Evolutionary conservation across 2,797 vertebrate genomes (phyloP), one percentile per base, ranked within the genome.

Genomic region (Siniperca undulata): DNA sequence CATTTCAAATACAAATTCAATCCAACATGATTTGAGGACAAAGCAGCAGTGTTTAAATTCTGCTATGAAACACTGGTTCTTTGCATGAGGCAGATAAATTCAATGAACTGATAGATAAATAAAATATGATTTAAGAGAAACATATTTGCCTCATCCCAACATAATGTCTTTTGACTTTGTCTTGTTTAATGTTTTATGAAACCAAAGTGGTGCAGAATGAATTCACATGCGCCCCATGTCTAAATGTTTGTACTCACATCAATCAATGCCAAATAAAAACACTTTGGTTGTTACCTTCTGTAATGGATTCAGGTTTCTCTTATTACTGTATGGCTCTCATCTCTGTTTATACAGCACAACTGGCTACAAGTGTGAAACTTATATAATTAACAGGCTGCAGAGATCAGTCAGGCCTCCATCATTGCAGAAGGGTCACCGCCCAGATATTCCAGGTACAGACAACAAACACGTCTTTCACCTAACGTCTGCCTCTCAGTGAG

Each of bases 401-500:
- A 64, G 59, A 75, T 85, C 70, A 77, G 48, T 83, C 68, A 52
- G 17, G 11, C 34, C 60, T 77, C 36, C 75, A 34, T 82, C 67
- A 42, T 56, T 80, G 81, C 14, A 53, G 79, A 16, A 78, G 34
- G 55, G 74, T 73, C 82, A 8, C 68, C 66, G 22, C 86, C 81
- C 65, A 66, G 72, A 71, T 19, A 70, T 73, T 85, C 84, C 78
- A 88, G 55, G 71, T 85, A 74, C 59, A 70, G 82, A 77, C 78
- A 77, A 92, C 86, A 90, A 81, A 80, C 67, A 46, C 1, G 53
- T 66, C 89, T 91, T 91, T 91, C 74, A 90, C 70, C 82, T 76
- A 50, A 24, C 40, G 38, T 62, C 77, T 20, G 55, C 70, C 44
- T 74, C 86, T 93, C 74, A 82, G 86, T 78, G 77, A 76, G 52